Base-by-base conservation (phyloP, 30 jellyfish, hydroid and myxozoan genomes). In the Hydractinia echinata region DNA sequence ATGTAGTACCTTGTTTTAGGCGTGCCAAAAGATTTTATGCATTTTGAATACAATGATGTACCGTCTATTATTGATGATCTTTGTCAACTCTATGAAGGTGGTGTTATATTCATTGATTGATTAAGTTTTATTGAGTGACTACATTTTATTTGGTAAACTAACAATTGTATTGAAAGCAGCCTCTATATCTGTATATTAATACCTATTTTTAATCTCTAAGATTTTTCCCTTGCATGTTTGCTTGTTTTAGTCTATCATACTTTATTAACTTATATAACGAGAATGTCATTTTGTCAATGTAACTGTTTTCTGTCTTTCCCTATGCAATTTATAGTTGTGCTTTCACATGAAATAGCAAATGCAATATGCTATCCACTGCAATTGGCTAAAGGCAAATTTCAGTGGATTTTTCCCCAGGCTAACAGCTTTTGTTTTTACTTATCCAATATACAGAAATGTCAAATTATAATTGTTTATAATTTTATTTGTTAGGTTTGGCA, bases 21-120 rank as follows among this genome's bases (percentile, higher is more conserved):
- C 67, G 66, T 87, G 5, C 99, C 99, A 54, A 86, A 76, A 51
- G 86, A 84, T 54, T 92, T 68, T 73, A 61, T 73, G 84, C 44
- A 83, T 10, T 69, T 84, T 51, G 95, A 93, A 30, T 83, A 79
- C 84, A 52, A 84, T 67, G 96, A 49, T 16, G 68, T 71, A 76
- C 99, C 96, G 3, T 83, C 92, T 20, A 83, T 94, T 53, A 73
- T 93, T 56, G 96, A 93, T 8, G 76, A n/a, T 49, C 64, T 93
- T 51, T 93, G 99, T 69, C 13, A 58, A 61, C 72, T 55, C 53
- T 83, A 79, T 85, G 96, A 93, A 83, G 91, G 89, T 82, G 61
- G 20, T 52, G 15, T 19, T 20, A 0, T 11, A 20, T 16, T 68
- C 50, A 11, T 16, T 20, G 15, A 11, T 16, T 58, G 69, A 0